Conservation (phyloP, 2,888 invertebrate species). For the Cryptus armator region DNA sequence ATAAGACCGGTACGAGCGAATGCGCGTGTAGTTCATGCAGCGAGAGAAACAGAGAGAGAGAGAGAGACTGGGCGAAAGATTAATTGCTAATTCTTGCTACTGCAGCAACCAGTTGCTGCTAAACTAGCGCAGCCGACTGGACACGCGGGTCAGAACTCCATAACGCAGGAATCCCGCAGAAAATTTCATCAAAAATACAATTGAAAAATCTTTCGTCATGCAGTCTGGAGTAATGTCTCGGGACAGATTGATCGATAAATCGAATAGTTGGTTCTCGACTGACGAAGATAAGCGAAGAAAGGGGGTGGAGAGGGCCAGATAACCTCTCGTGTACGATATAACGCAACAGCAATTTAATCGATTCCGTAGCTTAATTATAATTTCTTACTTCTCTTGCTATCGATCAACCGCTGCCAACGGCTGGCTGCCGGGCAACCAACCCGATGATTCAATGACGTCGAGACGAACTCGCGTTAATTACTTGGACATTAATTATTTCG, state of each 20-base stretch:
- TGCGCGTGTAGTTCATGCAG: constrained; percentile 3
- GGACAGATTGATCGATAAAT: constrained; percentile 53
- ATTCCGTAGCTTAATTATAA: constrained; percentile 64
- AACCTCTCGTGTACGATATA: constrained; percentile 35
- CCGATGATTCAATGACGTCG: constrained; percentile 61
- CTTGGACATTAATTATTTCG: constrained; percentile 61
- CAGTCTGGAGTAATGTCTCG: constrained; percentile 6
- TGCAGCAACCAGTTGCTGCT: constrained; percentile 79
- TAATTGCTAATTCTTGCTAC: constrained; percentile 81
- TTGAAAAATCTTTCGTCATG: constrained; percentile 16
- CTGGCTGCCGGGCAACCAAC: constrained; percentile 20
- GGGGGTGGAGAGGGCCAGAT: constrained; percentile 5
- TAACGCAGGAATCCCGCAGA: background rate
- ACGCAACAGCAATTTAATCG: constrained; percentile 57
- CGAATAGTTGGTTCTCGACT: constrained; percentile 15
- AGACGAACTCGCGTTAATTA: constrained; percentile 62
- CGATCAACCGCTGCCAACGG: constrained; percentile 48
- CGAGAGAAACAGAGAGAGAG: constrained; percentile 14
- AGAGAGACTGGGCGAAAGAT: constrained; percentile 75
- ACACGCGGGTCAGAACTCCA: constrained; percentile 1
- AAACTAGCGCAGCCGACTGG: constrained; percentile 56
- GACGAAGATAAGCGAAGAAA: constrained; percentile 34
- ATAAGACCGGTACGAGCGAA: constrained; percentile 51
- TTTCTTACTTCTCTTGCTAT: constrained; percentile 52
- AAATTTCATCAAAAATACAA: constrained; percentile 17